Evolutionary conservation across 2,113 vertebrate genomes (phyloP).

Genomic region (Hemicordylus capensis): DNA sequence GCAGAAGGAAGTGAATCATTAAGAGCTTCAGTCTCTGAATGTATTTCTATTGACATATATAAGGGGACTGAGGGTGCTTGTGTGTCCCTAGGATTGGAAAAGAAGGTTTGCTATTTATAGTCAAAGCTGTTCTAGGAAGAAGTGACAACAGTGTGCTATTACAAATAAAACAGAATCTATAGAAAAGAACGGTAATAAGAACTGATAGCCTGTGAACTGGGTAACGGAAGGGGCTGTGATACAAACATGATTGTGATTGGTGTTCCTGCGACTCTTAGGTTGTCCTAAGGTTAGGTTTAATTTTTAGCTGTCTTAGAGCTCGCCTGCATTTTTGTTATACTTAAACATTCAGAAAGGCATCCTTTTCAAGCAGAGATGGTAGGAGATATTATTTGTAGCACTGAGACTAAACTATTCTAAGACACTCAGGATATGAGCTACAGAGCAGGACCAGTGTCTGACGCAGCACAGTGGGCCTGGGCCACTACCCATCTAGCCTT

Average conservation of each 20-base stretch:
- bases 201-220: neutral
- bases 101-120: neutral
- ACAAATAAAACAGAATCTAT: neutral
- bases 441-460: no score
- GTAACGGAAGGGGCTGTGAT: neutral
- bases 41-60: neutral
- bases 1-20: slow-evolving; percentile 11
- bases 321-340: neutral
- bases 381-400: neutral
- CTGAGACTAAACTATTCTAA: neutral
- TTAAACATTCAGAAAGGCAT: neutral
- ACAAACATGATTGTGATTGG: neutral
- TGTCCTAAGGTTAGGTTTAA: neutral
- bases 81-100: neutral
- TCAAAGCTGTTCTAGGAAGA: neutral
- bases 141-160: accelerated
- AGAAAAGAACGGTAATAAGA: no score
- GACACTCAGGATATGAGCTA: neutral
- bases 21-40: accelerated
- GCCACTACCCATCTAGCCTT: no score
- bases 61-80: neutral
- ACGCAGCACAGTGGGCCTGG: no score
- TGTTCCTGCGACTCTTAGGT: neutral
- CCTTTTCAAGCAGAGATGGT: neutral
- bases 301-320: neutral